Conservation (phyloP, 2,888 invertebrate species). For the Meghimatium bilineatum region DNA sequence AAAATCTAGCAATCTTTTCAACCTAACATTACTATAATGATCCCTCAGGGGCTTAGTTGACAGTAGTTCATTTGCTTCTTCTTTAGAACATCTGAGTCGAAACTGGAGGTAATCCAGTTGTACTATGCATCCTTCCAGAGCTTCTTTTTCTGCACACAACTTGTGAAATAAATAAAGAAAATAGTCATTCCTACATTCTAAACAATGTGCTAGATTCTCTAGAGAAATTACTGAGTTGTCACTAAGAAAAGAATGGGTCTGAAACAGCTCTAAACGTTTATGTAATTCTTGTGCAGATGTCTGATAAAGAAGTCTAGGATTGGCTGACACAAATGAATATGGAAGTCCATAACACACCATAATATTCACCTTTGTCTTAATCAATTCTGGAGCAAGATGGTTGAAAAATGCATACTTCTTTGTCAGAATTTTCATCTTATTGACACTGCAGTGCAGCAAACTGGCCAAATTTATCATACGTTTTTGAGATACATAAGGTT, state of each 20-base stretch:
- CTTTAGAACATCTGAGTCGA: conserved; percentile 18
- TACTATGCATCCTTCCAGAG: conserved; percentile 37
- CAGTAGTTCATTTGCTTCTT: neutral
- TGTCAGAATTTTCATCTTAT: conserved; percentile 9
- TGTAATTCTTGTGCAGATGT: conserved; percentile 25
- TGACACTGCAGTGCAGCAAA: conserved; percentile 1
- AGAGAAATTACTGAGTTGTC: conserved; percentile 9
- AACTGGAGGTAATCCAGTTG: conserved; percentile 33
- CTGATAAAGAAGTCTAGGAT: conserved; percentile 34
- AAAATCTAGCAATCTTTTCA: conserved; percentile 32
- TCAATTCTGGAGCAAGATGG: conserved; percentile 19
- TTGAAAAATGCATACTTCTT: conserved; percentile 1
- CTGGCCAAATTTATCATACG: neutral
- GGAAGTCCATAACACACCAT: conserved; percentile 17
- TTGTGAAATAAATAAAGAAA: conserved; percentile 6
- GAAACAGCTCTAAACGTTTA: conserved; percentile 22
- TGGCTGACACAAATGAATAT: neutral
- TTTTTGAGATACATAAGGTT: neutral
- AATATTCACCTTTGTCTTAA: conserved; percentile 9
- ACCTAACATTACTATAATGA: conserved; percentile 7
- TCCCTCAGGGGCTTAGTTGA: conserved; percentile 22
- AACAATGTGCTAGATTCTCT: conserved; percentile 22
- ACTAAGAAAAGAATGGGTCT: conserved; percentile 4
- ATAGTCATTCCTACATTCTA: conserved; percentile 28
- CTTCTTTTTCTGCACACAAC: conserved; percentile 10